Base-by-base conservation (phyloP, 2,888 invertebrate species). In the Cantharis rufa region DNA sequence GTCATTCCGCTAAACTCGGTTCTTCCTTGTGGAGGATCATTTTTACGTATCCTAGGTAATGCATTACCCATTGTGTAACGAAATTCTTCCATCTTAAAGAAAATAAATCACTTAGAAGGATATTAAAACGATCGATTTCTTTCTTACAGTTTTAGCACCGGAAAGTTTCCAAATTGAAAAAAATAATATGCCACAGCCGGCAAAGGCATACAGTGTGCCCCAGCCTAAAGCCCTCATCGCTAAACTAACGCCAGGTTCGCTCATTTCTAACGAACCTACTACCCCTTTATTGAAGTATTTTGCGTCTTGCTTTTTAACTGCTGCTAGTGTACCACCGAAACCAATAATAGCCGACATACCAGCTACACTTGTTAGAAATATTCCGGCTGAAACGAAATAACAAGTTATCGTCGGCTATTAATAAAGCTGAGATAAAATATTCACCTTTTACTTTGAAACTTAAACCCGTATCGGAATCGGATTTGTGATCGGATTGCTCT, bases 101-200 rank as follows among this genome's bases (percentile, higher is more conserved):
- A 21, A 71, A 18, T 27, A 18, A 18, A 68, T 28, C 28, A 73
- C 68, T 28, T 21, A 48, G 21, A 61, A 61, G 61, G 10, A 2
- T n/a, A 73, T 24, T 70, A 71, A 72, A 16, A 61, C 64, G 11
- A 24, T 77, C 5, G 10, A 48, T 48, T 1, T n/a, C 7, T 48
- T 78, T 89, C 91, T 91, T 90, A 96, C 96, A 90, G 94, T 92
- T 84, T 92, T 91, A 21, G 96, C 97, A 74, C 97, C 97, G 62
- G 96, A 93, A 13, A 96, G 85, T 88, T 97, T 97, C 95, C 96
- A 98, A 77, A 96, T 91, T 11, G 93, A 92, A 88, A 93, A 96
- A 86, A 94, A 95, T 72, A 98, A 87, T 70, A 94, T 87, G 10
- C 95, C 92, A 74, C 96, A 95, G 0, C 97, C 97, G 48, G 94